Conservation (phyloP, 2,113 vertebrate genomes). For the Burhinus oedicnemus region DNA sequence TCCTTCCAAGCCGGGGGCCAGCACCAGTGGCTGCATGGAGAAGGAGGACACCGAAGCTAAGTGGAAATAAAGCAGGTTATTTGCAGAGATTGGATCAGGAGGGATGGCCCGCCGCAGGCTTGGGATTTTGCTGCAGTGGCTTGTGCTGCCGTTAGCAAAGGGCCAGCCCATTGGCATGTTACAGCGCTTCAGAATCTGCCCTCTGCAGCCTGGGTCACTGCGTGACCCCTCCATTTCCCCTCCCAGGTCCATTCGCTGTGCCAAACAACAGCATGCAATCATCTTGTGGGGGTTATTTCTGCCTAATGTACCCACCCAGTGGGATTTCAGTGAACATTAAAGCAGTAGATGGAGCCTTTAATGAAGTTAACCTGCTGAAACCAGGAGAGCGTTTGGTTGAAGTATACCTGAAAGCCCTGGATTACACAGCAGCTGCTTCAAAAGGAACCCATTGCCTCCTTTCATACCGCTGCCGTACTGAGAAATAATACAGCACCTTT, state of each 20-base stretch:
- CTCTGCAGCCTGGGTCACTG: background rate
- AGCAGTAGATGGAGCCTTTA: slow-evolving; percentile 72
- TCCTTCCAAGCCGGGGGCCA: background rate
- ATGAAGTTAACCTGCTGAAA: slow-evolving; percentile 82
- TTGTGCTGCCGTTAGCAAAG: background rate
- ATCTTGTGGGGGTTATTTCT: slow-evolving; percentile 61
- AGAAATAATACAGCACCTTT: slow-evolving; percentile 75
- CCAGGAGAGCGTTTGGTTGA: slow-evolving; percentile 60
- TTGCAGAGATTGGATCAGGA: background rate
- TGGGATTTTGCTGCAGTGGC: background rate
- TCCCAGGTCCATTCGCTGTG: slow-evolving; percentile 44
- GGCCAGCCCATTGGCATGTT: background rate
- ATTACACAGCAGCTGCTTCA: slow-evolving; percentile 73
- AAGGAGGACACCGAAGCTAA: background rate
- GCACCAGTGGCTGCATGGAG: background rate
- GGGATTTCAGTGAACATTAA: slow-evolving; percentile 72
- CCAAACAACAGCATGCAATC: slow-evolving; percentile 61
- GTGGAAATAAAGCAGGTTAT: background rate
- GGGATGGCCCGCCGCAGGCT: background rate
- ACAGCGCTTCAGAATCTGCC: background rate
- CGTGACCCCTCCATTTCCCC: background rate
- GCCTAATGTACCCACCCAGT: slow-evolving; percentile 68
- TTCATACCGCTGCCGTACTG: slow-evolving; percentile 59
- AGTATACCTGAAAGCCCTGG: slow-evolving; percentile 76
- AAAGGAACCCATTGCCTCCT: slow-evolving; percentile 69